phyloP scores from a whole-genome alignment of 1,140 invertebrate species.

The Acromyrmex echinatior region DNA sequence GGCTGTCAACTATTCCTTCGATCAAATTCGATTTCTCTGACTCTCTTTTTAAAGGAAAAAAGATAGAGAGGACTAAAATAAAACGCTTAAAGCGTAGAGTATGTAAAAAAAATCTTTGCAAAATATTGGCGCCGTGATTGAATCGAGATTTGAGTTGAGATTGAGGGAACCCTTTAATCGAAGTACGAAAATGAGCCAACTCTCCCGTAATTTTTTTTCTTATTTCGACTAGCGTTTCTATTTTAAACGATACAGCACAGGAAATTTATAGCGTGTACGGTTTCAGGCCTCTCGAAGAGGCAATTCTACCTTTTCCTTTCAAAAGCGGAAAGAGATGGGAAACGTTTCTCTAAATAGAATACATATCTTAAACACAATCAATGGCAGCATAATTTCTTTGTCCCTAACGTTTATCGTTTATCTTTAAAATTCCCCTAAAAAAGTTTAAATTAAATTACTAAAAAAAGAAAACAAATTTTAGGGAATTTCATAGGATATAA shows the following conservation, averaged over 20 bases:
- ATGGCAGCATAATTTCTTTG: constrained; percentile 21
- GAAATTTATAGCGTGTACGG: constrained; percentile 74
- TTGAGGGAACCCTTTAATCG: constrained; percentile 56
- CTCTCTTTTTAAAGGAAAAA: not conserved
- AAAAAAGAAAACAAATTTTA: not conserved
- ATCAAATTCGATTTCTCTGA: constrained; percentile 37
- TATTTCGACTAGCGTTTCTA: constrained; percentile 56
- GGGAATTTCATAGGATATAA: not conserved
- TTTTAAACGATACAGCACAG: constrained; percentile 72
- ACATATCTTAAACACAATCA: constrained; percentile 35
- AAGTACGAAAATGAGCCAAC: constrained; percentile 63
- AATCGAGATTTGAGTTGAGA: constrained; percentile 31
- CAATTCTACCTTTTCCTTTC: constrained; percentile 52
- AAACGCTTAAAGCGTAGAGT: not conserved
- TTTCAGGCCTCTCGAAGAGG: constrained; percentile 61
- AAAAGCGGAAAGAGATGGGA: constrained; percentile 47
- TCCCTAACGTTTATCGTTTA: not conserved
- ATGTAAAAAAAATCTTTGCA: not conserved
- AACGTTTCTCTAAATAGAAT: constrained; percentile 59
- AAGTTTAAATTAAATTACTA: not conserved
- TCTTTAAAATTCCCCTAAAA: not conserved
- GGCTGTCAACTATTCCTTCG: constrained; percentile 42
- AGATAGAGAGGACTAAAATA: not conserved
- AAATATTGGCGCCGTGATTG: not conserved
- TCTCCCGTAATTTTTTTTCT: constrained; percentile 43